These are phyloP conservation scores for Pungitius pungitius DNA, from an alignment of 2,113 vertebrate species.

Conservation along the genomic window DNA sequence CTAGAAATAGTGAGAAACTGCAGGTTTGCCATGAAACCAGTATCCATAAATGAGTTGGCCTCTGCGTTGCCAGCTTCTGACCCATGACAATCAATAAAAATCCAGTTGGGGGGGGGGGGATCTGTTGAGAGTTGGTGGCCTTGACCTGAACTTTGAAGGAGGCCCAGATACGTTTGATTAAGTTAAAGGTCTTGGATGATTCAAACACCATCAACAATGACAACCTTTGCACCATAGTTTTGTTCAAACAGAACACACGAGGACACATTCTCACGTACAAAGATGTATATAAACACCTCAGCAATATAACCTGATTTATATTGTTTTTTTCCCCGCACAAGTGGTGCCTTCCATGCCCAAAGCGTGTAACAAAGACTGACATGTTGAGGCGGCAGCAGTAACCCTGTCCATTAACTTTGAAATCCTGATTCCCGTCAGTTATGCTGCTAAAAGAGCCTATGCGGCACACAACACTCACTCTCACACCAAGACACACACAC, in stretches of 20 bases:
- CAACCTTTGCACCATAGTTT: conserved; percentile 17
- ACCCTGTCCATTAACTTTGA: conserved; percentile 69
- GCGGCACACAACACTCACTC: background rate
- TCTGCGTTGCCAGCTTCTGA: conserved; percentile 1
- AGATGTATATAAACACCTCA: background rate
- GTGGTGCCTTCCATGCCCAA: conserved; percentile 54
- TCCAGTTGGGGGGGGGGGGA: conserved; percentile 15
- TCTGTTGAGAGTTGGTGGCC: background rate
- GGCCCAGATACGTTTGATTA: background rate
- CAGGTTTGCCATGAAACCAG: background rate
- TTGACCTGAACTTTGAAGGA: conserved; percentile 33
- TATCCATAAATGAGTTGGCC: conserved; percentile 13
- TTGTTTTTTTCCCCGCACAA: background rate
- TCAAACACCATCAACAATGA: no score
- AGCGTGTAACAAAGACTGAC: conserved; percentile 74
- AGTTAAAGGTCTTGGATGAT: no score
- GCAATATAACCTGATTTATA: background rate
- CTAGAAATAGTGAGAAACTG: background rate
- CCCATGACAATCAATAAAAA: conserved; percentile 22
- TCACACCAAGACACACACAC: conserved; percentile 4
- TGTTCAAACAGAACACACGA: conserved; percentile 4
- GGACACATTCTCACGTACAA: background rate
- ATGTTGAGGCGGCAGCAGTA: conserved; percentile 66
- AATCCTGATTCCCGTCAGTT: conserved; percentile 69
- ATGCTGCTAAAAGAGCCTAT: conserved; percentile 18